Base-by-base conservation (phyloP, 2,797 vertebrate species). In the Rallus crepitans region DNA sequence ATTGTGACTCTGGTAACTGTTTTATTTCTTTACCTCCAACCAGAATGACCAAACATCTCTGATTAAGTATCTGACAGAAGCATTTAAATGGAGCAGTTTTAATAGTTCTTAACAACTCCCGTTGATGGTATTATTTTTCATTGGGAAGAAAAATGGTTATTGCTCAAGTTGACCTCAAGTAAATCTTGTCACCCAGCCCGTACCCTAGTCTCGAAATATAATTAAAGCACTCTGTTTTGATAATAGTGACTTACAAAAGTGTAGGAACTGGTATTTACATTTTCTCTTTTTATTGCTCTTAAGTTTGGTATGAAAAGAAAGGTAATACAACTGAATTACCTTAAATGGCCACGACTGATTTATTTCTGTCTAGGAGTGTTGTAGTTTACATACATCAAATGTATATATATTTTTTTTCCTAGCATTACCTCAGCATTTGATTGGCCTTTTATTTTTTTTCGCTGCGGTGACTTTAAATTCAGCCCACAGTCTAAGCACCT, bases 171-270 rank as follows among this genome's bases (percentile, higher is more conserved):
- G 97, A 97, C 97, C 95, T 97, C 84, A 69, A 97, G 84, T 94
- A 93, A 93, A 97, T 95, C 82, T 93, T 90, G 95, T 97, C 87
- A 94, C 89, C 76, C 91, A 82, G 88, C 52, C 65, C 33, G 35
- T 89, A 93, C 76, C 85, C 87, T 56, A 25, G 84, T 93, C 94
- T 97, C 3, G 3, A 97, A 97, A 97, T 95, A 95, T 93, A 98
- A 97, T 98, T 96, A 96, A 97, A 97, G 75, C 79, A 87, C 97
- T 96, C 83, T 93, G 60, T 96, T 98, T 97, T 95, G 84, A 94
- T 96, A 94, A 90, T 45, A 48, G 81, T 77, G 55, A 94, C 85
- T 97, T 92, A 96, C 59, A 88, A 90, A 97, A 97, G 72, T 95
- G 40, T 90, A 94, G 90, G 75, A 89, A 94, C 90, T 37, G 71